Evolutionary conservation across 2,888 invertebrate genomes (phyloP).

Genomic region (Eilema caniola): DNA sequence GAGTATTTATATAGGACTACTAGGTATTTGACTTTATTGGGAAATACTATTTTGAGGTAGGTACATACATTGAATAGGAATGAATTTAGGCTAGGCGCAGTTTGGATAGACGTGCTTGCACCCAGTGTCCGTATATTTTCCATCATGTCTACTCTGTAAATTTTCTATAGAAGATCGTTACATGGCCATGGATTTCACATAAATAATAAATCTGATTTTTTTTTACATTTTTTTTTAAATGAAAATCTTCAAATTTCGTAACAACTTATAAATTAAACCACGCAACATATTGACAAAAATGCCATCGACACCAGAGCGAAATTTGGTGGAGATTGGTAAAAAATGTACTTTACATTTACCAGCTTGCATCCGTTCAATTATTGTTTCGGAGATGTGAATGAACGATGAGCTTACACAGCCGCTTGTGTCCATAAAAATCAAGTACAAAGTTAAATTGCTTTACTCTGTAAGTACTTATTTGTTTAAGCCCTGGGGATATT

Average conservation of each 20-base stretch:
- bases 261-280: slow-evolving; percentile 21
- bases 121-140: too few relatives aligned
- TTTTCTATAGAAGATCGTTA: too few relatives aligned
- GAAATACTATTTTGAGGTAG: too few relatives aligned
- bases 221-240: too few relatives aligned
- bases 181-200: too few relatives aligned
- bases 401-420: slow-evolving; percentile 22
- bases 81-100: too few relatives aligned
- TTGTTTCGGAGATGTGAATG: slow-evolving; percentile 32
- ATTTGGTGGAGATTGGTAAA: slow-evolving; percentile 38
- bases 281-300: slow-evolving; percentile 28
- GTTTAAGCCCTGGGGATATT: slow-evolving; percentile 3
- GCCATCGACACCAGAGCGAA: slow-evolving; percentile 29
- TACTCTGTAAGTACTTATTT: slow-evolving; percentile 3
- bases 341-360: slow-evolving; percentile 39
- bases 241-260: not conserved
- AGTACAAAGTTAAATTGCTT: slow-evolving; percentile 1
- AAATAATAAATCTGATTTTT: too few relatives aligned
- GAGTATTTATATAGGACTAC: too few relatives aligned
- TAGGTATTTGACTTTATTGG: too few relatives aligned
- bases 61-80: too few relatives aligned
- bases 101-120: too few relatives aligned
- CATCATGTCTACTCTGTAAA: too few relatives aligned
- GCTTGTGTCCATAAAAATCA: slow-evolving; percentile 7
- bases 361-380: slow-evolving; percentile 29